A percentile compares a stretch with the other conserved stretches of the same genome.
Conservation (phyloP, 64 coral and sea anemone species). For the Stichodactyla mertensii region DNA sequence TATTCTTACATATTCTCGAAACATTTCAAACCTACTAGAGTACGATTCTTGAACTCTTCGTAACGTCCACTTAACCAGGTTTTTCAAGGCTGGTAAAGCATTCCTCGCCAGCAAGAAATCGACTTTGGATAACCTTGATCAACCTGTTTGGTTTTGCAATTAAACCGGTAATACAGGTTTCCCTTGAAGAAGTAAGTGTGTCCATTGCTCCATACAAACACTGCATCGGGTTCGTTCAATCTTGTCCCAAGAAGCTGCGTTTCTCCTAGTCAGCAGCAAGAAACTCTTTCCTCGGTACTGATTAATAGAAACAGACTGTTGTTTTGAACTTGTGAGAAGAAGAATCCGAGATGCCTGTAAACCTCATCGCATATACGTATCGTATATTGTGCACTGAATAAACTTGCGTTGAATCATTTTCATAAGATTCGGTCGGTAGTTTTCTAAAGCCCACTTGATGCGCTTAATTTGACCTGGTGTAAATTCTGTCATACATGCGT, state of each 20-base stretch:
- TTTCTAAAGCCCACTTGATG: slow-evolving; percentile 58
- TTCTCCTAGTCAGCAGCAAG: too few relatives aligned
- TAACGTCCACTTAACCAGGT: background rate
- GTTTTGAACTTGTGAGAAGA: too few relatives aligned
- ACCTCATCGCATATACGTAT: too few relatives aligned
- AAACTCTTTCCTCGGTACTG: too few relatives aligned
- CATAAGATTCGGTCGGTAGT: slow-evolving; percentile 55
- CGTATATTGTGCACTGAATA: background rate
- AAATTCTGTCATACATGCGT: slow-evolving; percentile 73
- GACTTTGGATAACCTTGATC: slow-evolving; percentile 65
- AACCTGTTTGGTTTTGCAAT: slow-evolving; percentile 34
- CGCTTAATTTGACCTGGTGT: slow-evolving; percentile 70
- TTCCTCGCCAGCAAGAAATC: slow-evolving; percentile 55
- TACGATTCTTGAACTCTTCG: too few relatives aligned
- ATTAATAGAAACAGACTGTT: too few relatives aligned
- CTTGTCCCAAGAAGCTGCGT: background rate
- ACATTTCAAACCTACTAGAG: too few relatives aligned
- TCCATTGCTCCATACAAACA: slow-evolving; percentile 43
- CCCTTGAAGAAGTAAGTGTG: slow-evolving; percentile 74
- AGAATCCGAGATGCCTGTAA: too few relatives aligned
- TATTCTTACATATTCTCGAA: too few relatives aligned
- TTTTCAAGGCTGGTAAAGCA: slow-evolving; percentile 62
- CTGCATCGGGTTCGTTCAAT: slow-evolving; percentile 19
- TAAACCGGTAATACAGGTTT: slow-evolving; percentile 77
- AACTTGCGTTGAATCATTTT: slow-evolving; percentile 56